Evolutionary conservation across 2,888 invertebrate genomes (phyloP), one percentile per base, ranked within the genome.

Genomic region (Gymnosoma rotundatum): DNA sequence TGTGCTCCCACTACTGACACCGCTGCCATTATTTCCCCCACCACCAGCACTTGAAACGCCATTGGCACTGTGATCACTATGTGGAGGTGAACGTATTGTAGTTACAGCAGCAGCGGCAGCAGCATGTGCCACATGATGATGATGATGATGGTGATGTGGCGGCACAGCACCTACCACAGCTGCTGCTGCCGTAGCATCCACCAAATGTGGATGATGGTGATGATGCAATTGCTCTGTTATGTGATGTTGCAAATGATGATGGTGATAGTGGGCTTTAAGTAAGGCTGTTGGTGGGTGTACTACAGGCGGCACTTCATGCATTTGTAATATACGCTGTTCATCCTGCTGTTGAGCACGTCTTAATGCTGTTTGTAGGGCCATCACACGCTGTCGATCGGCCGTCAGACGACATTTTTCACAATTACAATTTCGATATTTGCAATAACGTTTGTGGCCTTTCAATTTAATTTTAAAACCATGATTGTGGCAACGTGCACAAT

Each of bases 371-470:
- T 97, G 97, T 89, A 94, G 93, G 81, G 98, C 98, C 98, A 98
- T 98, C 79, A 97, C 96, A 20, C 96, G 93, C 92, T 98, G 98
- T 63, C 98, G 93, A 89, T 97, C 97, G 0, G 96, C 96, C 0
- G 98, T 97, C 79, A 97, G 93, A 85, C 95, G 94, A 91, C 98
- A 98, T 93, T 97, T 97, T 87, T 96, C 95, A 93, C 98, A 98
- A 83, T 93, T 94, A 93, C 98, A 98, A 90, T 94, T 94, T 86
- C 97, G 95, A 93, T 94, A 98, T 89, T 95, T 95, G 94, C 98
- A 98, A 93, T 97, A 97, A 42, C 97, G 94, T 92, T 98, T 98
- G 93, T 98, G 98, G 18, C 97, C 98, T 92, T 97, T 97, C 86
- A 98, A 94, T 92, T 95, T 95, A 87, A 97, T 95, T 92, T 97